Conservation (phyloP, 2,797 vertebrate species). For the Anguilla pacifica region DNA sequence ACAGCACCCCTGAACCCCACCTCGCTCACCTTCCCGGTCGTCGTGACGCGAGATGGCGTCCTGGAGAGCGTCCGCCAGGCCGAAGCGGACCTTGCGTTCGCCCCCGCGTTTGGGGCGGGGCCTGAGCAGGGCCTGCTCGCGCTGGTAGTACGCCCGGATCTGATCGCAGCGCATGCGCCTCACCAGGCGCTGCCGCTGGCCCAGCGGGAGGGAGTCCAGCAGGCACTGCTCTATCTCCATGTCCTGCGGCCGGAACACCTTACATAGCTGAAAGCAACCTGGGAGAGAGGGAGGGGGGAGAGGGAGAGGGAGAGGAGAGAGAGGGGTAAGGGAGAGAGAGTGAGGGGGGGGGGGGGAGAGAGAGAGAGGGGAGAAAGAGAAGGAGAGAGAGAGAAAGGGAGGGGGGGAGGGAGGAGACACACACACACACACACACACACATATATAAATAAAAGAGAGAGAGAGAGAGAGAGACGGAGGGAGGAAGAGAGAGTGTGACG, state of each 20-base stretch:
- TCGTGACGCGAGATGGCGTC: conserved; percentile 86
- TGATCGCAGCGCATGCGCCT: conserved; percentile 94
- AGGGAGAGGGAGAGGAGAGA: not conserved
- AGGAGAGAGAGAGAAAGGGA: conserved; percentile 7
- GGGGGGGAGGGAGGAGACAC: too few relatives aligned
- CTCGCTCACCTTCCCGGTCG: conserved; percentile 86
- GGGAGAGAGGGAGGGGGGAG: conserved; percentile 21
- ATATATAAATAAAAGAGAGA: not conserved
- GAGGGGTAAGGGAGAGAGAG: not conserved
- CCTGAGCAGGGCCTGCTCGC: conserved; percentile 77
- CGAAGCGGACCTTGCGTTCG: conserved; percentile 77
- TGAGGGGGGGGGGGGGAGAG: not conserved
- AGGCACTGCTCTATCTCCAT: conserved; percentile 99
- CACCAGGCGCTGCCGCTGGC: conserved; percentile 92
- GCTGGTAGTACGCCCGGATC: conserved; percentile 88
- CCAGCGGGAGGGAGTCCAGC: conserved; percentile 93
- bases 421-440: too few relatives aligned
- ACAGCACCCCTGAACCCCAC: not conserved
- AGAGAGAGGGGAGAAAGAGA: not conserved
- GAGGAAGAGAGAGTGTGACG: conserved; percentile 3
- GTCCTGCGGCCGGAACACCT: conserved; percentile 90
- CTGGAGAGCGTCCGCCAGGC: conserved; percentile 74
- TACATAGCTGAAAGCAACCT: conserved; percentile 99
- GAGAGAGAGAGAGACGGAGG: too few relatives aligned
- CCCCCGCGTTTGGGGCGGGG: conserved; percentile 60